Conservation (phyloP, 2,797 vertebrate genomes). For the Poeciliopsis infans region DNA sequence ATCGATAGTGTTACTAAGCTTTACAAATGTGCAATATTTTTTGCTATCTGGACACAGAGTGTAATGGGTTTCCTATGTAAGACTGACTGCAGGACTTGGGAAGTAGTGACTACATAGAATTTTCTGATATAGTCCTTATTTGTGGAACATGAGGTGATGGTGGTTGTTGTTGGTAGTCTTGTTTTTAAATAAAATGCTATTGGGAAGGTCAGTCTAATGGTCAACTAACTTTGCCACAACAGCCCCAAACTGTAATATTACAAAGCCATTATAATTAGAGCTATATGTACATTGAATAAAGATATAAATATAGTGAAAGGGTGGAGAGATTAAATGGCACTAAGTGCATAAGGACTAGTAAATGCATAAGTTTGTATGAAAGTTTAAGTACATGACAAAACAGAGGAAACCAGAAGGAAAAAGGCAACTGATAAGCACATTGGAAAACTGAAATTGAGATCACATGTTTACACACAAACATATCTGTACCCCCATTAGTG, state of each 20-base stretch:
- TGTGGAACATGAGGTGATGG: no score
- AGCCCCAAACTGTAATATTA: not conserved
- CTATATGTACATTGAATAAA: not conserved
- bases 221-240: not conserved
- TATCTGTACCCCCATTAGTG: conserved; percentile 62
- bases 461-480: conserved; percentile 1
- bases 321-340: conserved; percentile 29
- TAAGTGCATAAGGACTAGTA: conserved; percentile 14
- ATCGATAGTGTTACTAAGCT: no score
- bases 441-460: conserved; percentile 26
- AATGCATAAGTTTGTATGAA: not conserved
- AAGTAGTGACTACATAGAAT: no score
- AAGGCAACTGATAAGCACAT: conserved; percentile 43
- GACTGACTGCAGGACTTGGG: no score
- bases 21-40: no score
- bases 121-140: no score
- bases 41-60: no score
- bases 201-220: no score
- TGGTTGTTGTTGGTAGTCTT: not conserved
- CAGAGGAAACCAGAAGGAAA: conserved; percentile 6
- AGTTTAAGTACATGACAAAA: conserved; percentile 7
- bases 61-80: no score
- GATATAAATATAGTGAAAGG: conserved; percentile 11
- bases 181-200: not conserved
- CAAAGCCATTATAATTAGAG: conserved; percentile 9